Evolutionary conservation across 2,113 vertebrate species (phyloP).

Genomic region (Phylloscopus trochiloides): DNA sequence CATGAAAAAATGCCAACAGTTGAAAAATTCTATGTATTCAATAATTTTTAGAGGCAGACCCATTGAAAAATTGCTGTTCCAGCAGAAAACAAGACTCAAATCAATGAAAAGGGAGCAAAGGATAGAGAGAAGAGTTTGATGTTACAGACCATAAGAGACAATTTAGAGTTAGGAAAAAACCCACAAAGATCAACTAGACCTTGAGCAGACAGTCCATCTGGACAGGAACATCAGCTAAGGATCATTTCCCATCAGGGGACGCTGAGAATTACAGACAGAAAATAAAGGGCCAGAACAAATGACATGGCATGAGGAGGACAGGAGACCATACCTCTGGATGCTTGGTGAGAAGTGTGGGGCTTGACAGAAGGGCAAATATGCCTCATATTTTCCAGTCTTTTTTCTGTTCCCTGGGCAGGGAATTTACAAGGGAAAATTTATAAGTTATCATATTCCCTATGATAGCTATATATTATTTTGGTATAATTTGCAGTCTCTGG

Average conservation of each 20-base stretch:
- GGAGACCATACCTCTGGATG: background rate
- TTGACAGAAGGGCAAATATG: background rate
- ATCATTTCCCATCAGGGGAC: background rate
- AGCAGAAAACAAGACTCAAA: background rate
- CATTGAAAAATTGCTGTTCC: background rate
- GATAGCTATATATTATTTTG: background rate
- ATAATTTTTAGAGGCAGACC: background rate
- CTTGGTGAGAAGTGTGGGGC: background rate
- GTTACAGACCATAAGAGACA: background rate
- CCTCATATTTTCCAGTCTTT: background rate
- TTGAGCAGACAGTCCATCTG: background rate
- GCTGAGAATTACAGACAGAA: background rate
- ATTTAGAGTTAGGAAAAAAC: background rate
- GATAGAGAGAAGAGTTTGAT: background rate
- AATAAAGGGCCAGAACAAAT: background rate
- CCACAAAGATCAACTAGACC: background rate
- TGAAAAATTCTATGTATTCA: background rate
- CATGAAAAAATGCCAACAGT: background rate
- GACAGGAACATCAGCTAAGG: background rate
- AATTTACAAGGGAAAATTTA: too few species aligned
- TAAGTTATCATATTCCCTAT: background rate
- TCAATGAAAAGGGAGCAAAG: background rate
- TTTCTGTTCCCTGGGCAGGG: background rate
- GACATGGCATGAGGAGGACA: accelerated
- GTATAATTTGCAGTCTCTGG: background rate